A percentile compares a stretch with the other conserved stretches of the same genome.
Evolutionary conservation across 92 coral and sea anemone species (phyloP).

Genomic region (Palythoa caribaeorum): DNA sequence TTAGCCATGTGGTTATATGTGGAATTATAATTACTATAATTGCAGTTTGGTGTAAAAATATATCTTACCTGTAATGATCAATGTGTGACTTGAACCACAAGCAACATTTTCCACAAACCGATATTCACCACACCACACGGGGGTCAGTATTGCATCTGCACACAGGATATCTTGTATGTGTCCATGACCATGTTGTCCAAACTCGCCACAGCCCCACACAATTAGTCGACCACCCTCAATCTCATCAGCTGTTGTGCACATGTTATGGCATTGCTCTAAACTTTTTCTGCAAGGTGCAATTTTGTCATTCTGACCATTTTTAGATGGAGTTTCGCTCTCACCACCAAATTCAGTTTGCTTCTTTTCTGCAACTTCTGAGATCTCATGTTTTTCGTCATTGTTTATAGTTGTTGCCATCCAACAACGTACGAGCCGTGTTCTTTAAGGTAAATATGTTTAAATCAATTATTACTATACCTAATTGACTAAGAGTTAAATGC

Average conservation of each 20-base stretch:
- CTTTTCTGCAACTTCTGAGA: not conserved
- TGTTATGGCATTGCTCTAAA: not conserved
- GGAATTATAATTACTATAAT: too few species aligned
- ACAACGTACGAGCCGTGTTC: not conserved
- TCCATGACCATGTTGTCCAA: conserved; percentile 98
- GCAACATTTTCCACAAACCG: conserved; percentile 72
- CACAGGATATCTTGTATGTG: conserved; percentile 69
- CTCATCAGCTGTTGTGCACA: not conserved
- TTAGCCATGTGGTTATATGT: too few species aligned
- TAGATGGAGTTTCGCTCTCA: not conserved
- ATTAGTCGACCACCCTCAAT: conserved; percentile 71
- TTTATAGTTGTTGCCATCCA: conserved; percentile 7
- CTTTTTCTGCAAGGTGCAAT: not conserved
- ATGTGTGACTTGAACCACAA: conserved; percentile 96
- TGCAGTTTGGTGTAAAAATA: too few species aligned
- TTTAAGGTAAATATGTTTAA: too few species aligned
- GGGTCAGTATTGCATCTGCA: conserved; percentile 62
- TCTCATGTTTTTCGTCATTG: not conserved
- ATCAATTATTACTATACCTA: too few species aligned
- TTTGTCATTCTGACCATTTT: not conserved
- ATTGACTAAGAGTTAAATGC: too few species aligned
- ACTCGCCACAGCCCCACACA: conserved; percentile 99
- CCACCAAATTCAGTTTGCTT: not conserved
- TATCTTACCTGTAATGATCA: conserved; percentile 83
- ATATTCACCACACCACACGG: conserved; percentile 79